Evolutionary conservation across 2,888 invertebrate species (phyloP).

Genomic region (Polymixis lichenea): DNA sequence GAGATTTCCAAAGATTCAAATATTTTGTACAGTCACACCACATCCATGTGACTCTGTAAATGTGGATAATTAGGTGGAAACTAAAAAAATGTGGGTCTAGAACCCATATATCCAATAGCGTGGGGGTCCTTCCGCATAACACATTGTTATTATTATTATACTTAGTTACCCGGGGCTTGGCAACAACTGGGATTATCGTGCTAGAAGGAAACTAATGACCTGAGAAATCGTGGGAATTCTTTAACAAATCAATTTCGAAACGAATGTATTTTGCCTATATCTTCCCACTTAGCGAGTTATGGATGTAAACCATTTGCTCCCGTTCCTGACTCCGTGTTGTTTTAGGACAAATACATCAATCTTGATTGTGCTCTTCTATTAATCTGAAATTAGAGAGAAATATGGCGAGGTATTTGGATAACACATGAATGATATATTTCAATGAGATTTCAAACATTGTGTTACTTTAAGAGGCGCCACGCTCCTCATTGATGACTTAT

Average conservation of each 20-base stretch:
- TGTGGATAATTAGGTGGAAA: background rate
- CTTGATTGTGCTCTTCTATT: conserved; percentile 24
- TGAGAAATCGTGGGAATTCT: background rate
- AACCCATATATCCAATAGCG: conserved; percentile 12
- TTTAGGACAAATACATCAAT: conserved; percentile 44
- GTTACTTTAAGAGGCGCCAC: conserved; percentile 19
- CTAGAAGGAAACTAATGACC: conserved; percentile 18
- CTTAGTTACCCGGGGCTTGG: background rate
- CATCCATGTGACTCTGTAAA: background rate
- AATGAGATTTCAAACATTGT: too few relatives aligned
- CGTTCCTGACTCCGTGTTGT: conserved; percentile 40
- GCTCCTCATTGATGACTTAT: conserved; percentile 3
- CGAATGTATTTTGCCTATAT: conserved; percentile 5
- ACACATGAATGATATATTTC: background rate
- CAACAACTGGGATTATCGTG: conserved; percentile 1
- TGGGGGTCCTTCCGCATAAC: conserved; percentile 15
- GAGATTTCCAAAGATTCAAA: background rate
- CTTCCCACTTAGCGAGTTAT: conserved; percentile 4
- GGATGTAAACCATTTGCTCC: conserved; percentile 29
- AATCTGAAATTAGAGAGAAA: conserved; percentile 22
- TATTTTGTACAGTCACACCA: background rate
- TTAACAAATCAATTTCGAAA: conserved; percentile 23
- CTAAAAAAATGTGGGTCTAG: conserved; percentile 21
- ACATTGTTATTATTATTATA: conserved; percentile 43
- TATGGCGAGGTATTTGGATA: conserved; percentile 11